Evolutionary conservation across 2,888 invertebrate species (phyloP).

Genomic region (Agapetus fuscipes): DNA sequence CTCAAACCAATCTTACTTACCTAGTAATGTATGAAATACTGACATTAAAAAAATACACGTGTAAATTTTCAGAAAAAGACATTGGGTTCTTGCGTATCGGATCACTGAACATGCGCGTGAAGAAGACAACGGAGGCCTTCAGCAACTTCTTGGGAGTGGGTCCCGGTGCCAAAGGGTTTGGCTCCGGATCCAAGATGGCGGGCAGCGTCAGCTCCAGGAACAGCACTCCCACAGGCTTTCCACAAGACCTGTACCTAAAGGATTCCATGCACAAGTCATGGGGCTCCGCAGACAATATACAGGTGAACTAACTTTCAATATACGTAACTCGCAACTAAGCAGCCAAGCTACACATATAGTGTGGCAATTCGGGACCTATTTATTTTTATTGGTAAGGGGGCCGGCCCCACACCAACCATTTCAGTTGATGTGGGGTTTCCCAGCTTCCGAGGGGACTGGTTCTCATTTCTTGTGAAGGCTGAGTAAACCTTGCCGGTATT

Average conservation of each 20-base stretch:
- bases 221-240: conserved; percentile 30
- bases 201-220: conserved; percentile 40
- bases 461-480: too few relatives aligned
- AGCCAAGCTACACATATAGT: too few relatives aligned
- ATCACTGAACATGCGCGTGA: conserved; percentile 83
- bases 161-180: conserved; percentile 30
- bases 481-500: too few relatives aligned
- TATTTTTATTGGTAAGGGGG: too few relatives aligned
- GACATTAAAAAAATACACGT: too few relatives aligned
- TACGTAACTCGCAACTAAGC: neutral
- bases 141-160: conserved; percentile 83
- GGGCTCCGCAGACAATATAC: conserved; percentile 85
- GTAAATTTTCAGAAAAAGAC: conserved; percentile 88
- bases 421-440: too few relatives aligned
- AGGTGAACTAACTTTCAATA: conserved; percentile 39
- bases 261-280: conserved; percentile 76
- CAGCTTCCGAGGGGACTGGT: too few relatives aligned
- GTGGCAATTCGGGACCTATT: too few relatives aligned
- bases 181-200: conserved; percentile 29
- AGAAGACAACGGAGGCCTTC: conserved; percentile 87
- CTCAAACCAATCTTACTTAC: too few relatives aligned
- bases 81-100: conserved; percentile 85
- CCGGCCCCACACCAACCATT: too few relatives aligned
- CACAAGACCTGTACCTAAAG: conserved; percentile 31
- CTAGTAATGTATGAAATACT: too few relatives aligned